phyloP scores from a whole-genome alignment of 2,888 invertebrate genomes.

The Pediacus dermestoides region DNA sequence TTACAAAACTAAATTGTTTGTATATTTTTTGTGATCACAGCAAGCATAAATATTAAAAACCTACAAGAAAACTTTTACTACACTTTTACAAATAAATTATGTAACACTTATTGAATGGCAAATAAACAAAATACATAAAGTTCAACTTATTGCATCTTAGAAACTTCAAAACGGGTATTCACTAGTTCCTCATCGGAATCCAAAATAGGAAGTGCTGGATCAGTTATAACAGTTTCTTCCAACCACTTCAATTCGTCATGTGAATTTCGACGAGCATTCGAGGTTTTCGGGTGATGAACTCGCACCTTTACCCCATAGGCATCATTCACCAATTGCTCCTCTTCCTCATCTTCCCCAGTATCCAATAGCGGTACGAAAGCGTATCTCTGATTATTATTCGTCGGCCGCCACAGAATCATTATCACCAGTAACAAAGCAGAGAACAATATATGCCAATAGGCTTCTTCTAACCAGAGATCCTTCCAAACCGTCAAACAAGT shows the following conservation, averaged over 20 bases:
- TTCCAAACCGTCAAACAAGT: slow-evolving; percentile 84
- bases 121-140: too few relatives aligned
- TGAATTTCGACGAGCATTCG: slow-evolving; percentile 51
- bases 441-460: slow-evolving; percentile 93
- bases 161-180: slow-evolving; percentile 81
- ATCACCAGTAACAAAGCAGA: slow-evolving; percentile 83
- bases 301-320: slow-evolving; percentile 82
- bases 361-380: slow-evolving; percentile 92
- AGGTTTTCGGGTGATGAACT: slow-evolving; percentile 39
- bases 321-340: slow-evolving; percentile 80
- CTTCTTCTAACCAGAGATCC: slow-evolving; percentile 90
- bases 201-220: slow-evolving; percentile 66
- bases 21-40: too few relatives aligned
- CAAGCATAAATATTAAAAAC: too few relatives aligned
- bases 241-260: slow-evolving; percentile 88
- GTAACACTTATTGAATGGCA: too few relatives aligned
- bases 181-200: slow-evolving; percentile 81
- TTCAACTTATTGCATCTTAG: slow-evolving; percentile 80
- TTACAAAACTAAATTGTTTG: too few relatives aligned
- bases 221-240: slow-evolving; percentile 84
- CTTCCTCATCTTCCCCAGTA: slow-evolving; percentile 69
- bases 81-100: too few relatives aligned
- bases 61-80: too few relatives aligned
- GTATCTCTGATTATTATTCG: slow-evolving; percentile 91
- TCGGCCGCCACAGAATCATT: slow-evolving; percentile 93